Conservation (phyloP, 2,797 vertebrate species). For the Champsocephalus gunnari region DNA sequence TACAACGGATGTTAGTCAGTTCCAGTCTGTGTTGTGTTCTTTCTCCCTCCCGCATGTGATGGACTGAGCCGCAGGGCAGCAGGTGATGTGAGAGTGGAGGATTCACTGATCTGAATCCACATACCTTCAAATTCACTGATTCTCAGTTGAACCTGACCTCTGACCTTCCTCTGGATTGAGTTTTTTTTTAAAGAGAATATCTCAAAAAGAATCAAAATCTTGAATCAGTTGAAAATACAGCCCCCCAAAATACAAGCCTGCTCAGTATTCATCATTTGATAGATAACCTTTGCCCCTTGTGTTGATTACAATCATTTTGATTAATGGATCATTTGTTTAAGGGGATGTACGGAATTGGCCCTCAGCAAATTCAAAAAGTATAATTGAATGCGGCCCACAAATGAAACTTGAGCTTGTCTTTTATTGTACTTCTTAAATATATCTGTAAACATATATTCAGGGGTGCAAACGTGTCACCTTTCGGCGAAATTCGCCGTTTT, state of each 20-base stretch:
- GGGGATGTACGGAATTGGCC: no score
- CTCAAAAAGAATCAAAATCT: neutral
- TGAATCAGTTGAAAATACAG: no score
- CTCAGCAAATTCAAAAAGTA: no score
- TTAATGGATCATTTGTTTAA: no score
- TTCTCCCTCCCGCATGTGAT: neutral
- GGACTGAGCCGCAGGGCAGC: neutral
- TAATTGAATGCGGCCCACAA: no score
- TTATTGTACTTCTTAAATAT: no score
- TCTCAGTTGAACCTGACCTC: neutral
- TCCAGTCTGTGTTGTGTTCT: neutral
- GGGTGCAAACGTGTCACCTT: no score
- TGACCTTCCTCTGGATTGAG: conserved; percentile 1
- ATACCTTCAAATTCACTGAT: neutral
- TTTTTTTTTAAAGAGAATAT: neutral
- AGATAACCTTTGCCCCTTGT: neutral
- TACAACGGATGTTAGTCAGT: neutral
- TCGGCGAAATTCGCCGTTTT: no score
- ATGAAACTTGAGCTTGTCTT: no score
- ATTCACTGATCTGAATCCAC: neutral
- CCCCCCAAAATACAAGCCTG: neutral
- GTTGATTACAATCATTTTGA: neutral
- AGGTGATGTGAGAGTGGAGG: neutral
- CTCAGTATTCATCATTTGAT: neutral
- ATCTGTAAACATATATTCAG: no score